Evolutionary conservation across 2,888 invertebrate species (phyloP), one percentile per base, ranked within the genome.

Genomic region (Pollenia griseotomentosa): DNA sequence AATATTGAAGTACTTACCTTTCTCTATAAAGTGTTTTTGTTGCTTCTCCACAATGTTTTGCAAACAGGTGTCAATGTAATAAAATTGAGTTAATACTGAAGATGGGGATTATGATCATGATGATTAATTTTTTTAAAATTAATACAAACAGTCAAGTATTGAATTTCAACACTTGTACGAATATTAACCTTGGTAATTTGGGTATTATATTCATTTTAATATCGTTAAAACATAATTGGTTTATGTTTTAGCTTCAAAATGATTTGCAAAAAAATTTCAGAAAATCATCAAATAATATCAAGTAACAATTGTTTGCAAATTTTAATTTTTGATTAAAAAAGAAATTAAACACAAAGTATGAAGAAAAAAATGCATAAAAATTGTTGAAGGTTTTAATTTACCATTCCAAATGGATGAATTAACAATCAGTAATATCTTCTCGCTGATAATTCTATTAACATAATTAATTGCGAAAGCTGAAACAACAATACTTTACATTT

Each of bases 41-140:
- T 59, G 33, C 11, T 48, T 1, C n/a, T 51, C 0, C 12, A 57
- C n/a, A 7, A 10, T 77, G 11, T 57, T 68, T 68, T 46, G n/a
- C 8, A 10, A 71, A 73, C 80, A 80, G 80, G 80, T 80, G 80
- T 73, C 53, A 80, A 80, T 66, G 42, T 33, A 46, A 48, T 40
- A 46, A 65, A 63, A 46, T 55, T 63, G 6, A 40, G 53, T 42
- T 61, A 16, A 53, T 33, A 68, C 0, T 10, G 53, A 16, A 59
- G 19, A 65, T 57, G n/a, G 51, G 23, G 14, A 66, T 75, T 12
- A 12, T 57, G 6, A 33, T 77, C 2, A 33, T 16, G 9, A n/a
- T 68, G 14, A 77, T 74, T 46, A 59, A 14, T 61, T 33, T 11
- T 61, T 48, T 16, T 7, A 2, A 65, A 65, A 2, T 9, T 65